Base-by-base conservation (phyloP, 2,113 vertebrate genomes). In the Seriola aureovittata region DNA sequence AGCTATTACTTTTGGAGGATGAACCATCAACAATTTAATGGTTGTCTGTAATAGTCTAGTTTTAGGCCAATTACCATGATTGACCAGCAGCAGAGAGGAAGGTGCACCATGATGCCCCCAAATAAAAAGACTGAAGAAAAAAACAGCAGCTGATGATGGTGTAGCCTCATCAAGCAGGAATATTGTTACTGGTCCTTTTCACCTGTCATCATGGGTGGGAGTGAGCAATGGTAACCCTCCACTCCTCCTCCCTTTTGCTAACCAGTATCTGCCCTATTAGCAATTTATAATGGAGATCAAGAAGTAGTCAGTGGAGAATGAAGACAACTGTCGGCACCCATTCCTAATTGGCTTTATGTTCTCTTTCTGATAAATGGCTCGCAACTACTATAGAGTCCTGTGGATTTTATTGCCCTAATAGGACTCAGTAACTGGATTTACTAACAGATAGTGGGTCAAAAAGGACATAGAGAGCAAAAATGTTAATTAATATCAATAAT, bases 401-500 rank as follows among this genome's bases (percentile, higher is more conserved):
- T 88, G 91, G 78, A 96, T 97, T 97, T 97, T 96, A 96, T 95
- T 96, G 96, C 96, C 96, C 97, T 99, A 99, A 98, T 98, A 97
- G 96, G 96, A 94, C 96, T 95, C 94, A 94, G 95, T 97, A 97
- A 97, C 97, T 97, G 97, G 96, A 96, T 97, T 96, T 99, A 99
- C 97, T 96, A 98, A 97, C 97, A 97, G 96, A 98, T 97, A 97
- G 93, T 90, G 92, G 98, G 98, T 99, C 98, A 99, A 94, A 93
- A 97, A 93, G 3, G 90, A 97, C 95, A 96, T 94, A 96, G 97
- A 96, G 98, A 97, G 97, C 96, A 96, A 97, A 99, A 99, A 98
- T 97, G 97, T 98, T 99, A 99, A 99, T 99, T 99, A 99, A 99
- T 99, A 99, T 99, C 98, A 99, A 99, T 99, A 99, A 99, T 99